A percentile compares a stretch with the other conserved stretches of the same genome.
These are phyloP conservation scores for Phoebastria nigripes DNA, from an alignment of 2,797 vertebrate species.

Conservation along the genomic window DNA sequence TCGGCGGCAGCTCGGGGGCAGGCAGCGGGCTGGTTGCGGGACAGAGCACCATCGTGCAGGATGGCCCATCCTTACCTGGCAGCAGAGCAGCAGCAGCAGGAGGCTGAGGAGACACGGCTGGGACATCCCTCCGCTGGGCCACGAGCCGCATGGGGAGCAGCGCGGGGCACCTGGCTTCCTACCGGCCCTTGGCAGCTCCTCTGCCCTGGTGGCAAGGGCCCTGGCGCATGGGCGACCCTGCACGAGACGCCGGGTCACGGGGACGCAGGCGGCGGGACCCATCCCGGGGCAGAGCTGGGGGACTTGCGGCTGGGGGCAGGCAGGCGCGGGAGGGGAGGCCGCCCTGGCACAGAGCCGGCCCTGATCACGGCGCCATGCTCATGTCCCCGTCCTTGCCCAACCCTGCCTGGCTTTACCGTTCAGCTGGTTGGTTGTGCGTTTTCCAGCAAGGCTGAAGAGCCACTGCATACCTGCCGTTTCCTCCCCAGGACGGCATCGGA, in stretches of 20 bases:
- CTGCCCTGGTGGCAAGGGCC: background rate
- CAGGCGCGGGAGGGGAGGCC: rapidly evolving
- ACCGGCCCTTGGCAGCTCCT: background rate
- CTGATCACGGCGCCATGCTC: rapidly evolving
- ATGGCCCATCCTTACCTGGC: slow-evolving; percentile 48
- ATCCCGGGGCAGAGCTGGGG: background rate
- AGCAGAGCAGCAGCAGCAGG: slow-evolving; percentile 55
- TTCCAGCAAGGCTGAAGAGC: background rate
- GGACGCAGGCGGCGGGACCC: rapidly evolving
- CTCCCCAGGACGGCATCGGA: background rate
- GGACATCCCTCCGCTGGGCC: slow-evolving; percentile 82
- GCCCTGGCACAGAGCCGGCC: background rate
- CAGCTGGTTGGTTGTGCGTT: background rate
- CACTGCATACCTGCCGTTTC: background rate
- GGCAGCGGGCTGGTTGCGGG: rapidly evolving
- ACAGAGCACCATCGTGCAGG: rapidly evolving
- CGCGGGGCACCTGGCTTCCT: background rate
- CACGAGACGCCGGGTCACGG: rapidly evolving
- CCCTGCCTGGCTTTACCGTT: background rate
- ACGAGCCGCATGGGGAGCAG: background rate
- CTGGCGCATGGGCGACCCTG: background rate
- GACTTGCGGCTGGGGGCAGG: rapidly evolving
- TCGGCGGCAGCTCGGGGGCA: rapidly evolving
- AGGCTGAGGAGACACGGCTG: slow-evolving; percentile 69
- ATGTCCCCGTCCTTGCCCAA: background rate